phyloP scores from a whole-genome alignment of 2,797 vertebrate species.

The Dromococcyx pavoninus region DNA sequence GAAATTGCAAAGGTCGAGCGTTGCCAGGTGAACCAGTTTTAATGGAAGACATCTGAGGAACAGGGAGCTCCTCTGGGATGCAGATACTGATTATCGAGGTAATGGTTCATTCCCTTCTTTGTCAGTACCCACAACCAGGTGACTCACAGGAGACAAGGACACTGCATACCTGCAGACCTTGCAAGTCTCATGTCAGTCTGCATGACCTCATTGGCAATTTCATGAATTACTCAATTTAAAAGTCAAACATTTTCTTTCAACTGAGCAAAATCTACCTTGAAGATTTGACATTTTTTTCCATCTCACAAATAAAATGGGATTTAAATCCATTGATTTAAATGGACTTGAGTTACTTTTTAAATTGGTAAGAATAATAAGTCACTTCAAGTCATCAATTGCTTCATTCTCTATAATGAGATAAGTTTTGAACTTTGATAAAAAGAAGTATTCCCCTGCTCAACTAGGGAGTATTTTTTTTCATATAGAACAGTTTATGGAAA shows the following conservation, averaged over 20 bases:
- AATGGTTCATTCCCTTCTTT: neutral
- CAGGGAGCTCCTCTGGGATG: neutral
- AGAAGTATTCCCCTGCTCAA: neutral
- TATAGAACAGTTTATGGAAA: neutral
- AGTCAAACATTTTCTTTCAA: neutral
- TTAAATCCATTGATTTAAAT: neutral
- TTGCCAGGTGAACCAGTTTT: neutral
- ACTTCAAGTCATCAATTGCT: neutral
- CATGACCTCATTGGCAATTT: neutral
- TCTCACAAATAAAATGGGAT: neutral
- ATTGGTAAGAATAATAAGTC: neutral
- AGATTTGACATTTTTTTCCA: neutral
- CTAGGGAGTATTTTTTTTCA: neutral
- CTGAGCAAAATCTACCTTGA: neutral
- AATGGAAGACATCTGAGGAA: neutral
- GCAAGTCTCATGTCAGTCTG: neutral
- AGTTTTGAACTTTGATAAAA: neutral
- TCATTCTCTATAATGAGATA: neutral
- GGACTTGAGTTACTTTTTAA: neutral
- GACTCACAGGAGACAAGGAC: neutral
- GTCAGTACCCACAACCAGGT: neutral
- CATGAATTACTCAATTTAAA: neutral
- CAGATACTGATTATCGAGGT: neutral
- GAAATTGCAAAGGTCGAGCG: neutral
- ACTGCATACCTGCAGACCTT: neutral